Conservation (phyloP, 2,888 invertebrate species). For the Yponomeuta malinellus region DNA sequence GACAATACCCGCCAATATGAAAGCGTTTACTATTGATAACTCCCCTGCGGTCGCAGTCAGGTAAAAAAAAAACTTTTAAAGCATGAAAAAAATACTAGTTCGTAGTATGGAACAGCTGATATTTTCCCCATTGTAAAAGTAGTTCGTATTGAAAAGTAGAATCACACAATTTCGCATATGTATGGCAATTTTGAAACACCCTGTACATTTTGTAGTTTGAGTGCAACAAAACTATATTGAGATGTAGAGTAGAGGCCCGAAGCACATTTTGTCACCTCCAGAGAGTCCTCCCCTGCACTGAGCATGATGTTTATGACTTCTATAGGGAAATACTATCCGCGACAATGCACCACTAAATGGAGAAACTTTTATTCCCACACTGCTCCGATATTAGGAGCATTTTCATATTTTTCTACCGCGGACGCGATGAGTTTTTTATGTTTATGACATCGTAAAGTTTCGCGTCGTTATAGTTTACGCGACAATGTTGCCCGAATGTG, state of each 20-base stretch:
- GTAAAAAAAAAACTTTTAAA: too few relatives aligned
- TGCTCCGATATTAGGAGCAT: slow-evolving; percentile 54
- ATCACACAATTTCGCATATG: too few relatives aligned
- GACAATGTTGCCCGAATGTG: slow-evolving; percentile 59
- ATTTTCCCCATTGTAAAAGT: too few relatives aligned
- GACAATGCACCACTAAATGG: slow-evolving; percentile 59
- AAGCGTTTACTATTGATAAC: too few relatives aligned
- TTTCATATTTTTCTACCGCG: slow-evolving; percentile 61
- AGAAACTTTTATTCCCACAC: slow-evolving; percentile 68
- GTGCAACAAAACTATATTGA: neutral
- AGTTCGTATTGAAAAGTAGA: too few relatives aligned
- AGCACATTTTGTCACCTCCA: slow-evolving; percentile 29
- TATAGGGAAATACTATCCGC: slow-evolving; percentile 67
- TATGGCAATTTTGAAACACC: too few relatives aligned
- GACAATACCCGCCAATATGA: too few relatives aligned
- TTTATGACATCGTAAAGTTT: slow-evolving; percentile 65
- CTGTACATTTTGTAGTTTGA: too few relatives aligned
- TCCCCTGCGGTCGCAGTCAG: too few relatives aligned
- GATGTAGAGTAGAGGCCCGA: slow-evolving; percentile 11
- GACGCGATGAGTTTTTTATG: slow-evolving; percentile 69
- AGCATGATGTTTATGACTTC: slow-evolving; percentile 68
- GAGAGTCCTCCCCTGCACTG: slow-evolving; percentile 25
- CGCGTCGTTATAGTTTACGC: slow-evolving; percentile 55
- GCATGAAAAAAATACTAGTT: too few relatives aligned
- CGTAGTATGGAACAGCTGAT: too few relatives aligned